Evolutionary conservation across 2,113 vertebrate species (phyloP), one percentile per base, ranked within the genome.

Genomic region (Pogona vitticeps): DNA sequence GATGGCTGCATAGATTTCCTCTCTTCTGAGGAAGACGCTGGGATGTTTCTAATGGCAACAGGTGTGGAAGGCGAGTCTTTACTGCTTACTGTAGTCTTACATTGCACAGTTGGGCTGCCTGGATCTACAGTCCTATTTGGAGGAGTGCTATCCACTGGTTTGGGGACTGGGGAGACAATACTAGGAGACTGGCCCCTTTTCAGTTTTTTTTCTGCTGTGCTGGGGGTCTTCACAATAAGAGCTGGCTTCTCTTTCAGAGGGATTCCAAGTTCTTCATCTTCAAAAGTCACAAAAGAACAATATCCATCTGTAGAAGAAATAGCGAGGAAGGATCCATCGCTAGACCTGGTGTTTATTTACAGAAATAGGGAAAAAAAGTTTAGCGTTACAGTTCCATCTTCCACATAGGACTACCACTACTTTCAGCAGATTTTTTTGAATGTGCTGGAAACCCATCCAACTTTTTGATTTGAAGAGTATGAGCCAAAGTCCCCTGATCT

Each of bases 231-330:
- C 67, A 96, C 0, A 23, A 94, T 96, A 80, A 99, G 85, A 31
- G 94, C 92, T 0, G 98, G 99, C 42, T 97, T 98, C 80, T 98
- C 98, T 91, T 98, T 98, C 87, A 99, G 90, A 0, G 97, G 97
- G 6, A 94, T 89, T 28, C 99, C 99, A 84, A 99, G 97, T 92
- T 99, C 98, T 1, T 94, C 97, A 13, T 97, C 94, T 90, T 97
- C 97, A 78, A 99, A 99, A 2, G 98, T 98, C 88, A 99, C 97
- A 71, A 99, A 98, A 0, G 99, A 99, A 90, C 99, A 99, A 91
- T 99, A 99, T 3, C 99, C 99, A 0, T 99, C 99, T 2, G 98
- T 99, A 92, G 99, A 99, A 26, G 98, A 98, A 73, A 99, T 97
- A 1, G 98, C 97, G 92, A 99, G 95, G 95, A 99, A 98, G 72